Evolutionary conservation across 1,140 invertebrate species (phyloP), one percentile per base, ranked within the genome.

Genomic region (Oscheius sp.): DNA sequence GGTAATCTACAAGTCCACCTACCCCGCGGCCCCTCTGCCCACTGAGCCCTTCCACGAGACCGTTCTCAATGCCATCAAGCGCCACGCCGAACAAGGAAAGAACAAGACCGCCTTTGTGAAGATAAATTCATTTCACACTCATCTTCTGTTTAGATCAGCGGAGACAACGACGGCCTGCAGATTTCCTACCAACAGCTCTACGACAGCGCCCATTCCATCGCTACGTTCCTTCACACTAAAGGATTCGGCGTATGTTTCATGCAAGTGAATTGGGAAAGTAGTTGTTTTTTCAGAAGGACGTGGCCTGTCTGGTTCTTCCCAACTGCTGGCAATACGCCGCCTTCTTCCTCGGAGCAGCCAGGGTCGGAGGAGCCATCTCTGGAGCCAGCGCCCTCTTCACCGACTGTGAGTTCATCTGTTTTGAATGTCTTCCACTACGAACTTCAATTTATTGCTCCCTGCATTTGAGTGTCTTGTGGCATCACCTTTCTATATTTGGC

Each of bases 311-410:
- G 15, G 75, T 77, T 10, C 67, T 77, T 18, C 66, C 74, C 3
- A 77, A 77, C 49, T 18, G 45, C 18, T 72, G 58, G 38, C 67
- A 77, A 23, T 77, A 77, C 28, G 52, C 62, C 23, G 69, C 75
- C 15, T 77, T 77, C 66, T 77, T 77, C 74, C 36, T 77, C 15
- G 76, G 76, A 65, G 70, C 68, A 34, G 23, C 76, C 35, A 63
- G 70, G 20, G 61, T 46, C 32, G 76, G 76, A 49, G 76, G 76
- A 66, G 67, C 74, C 3, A 58, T 75, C 2, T 74, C 70, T n/a
- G 76, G 76, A 35, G 74, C 68, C 23, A 73, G 68, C 36, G 70
- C 76, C 23, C 64, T 77, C 28, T 75, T 71, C 66, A 77, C 76
- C 31, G 76, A 77, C 26, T 77, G 66, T 72, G 42, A 75, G 75